These are phyloP conservation scores for Plotosus lineatus DNA, from an alignment of 2,113 vertebrate species.

Conservation along the genomic window DNA sequence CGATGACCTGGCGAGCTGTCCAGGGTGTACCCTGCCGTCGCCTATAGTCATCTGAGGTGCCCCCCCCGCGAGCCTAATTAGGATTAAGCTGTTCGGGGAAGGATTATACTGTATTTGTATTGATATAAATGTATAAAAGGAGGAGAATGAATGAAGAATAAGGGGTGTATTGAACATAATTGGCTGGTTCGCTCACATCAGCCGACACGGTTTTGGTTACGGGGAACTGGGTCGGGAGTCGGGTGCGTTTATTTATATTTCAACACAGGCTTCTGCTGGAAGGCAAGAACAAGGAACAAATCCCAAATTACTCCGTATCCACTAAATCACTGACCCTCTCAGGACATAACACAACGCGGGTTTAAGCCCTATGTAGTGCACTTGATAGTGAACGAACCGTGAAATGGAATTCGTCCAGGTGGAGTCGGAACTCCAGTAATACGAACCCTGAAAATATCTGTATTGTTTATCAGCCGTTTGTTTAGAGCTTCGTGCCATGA, in stretches of 20 bases:
- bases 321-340: not conserved
- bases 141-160: too few species aligned
- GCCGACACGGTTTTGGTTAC: constrained; percentile 70
- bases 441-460: constrained; percentile 35
- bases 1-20: too few species aligned
- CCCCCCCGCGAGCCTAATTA: too few species aligned
- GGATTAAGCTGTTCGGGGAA: too few species aligned
- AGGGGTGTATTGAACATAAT: constrained; percentile 1
- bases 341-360: not conserved
- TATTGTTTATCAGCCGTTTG: not conserved
- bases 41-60: too few species aligned
- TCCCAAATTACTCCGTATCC: not conserved
- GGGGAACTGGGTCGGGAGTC: constrained; percentile 70
- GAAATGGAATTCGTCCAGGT: not conserved
- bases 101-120: too few species aligned
- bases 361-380: not conserved
- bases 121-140: too few species aligned
- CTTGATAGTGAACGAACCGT: not conserved
- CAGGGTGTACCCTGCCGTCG: too few species aligned
- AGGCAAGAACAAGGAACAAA: constrained; percentile 34
- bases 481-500: not conserved
- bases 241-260: constrained; percentile 75
- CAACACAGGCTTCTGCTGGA: constrained; percentile 62
- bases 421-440: constrained; percentile 13
- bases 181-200: too few species aligned